phyloP scores from a whole-genome alignment of 1,140 invertebrate genomes.

The Ganaspis sp. region DNA sequence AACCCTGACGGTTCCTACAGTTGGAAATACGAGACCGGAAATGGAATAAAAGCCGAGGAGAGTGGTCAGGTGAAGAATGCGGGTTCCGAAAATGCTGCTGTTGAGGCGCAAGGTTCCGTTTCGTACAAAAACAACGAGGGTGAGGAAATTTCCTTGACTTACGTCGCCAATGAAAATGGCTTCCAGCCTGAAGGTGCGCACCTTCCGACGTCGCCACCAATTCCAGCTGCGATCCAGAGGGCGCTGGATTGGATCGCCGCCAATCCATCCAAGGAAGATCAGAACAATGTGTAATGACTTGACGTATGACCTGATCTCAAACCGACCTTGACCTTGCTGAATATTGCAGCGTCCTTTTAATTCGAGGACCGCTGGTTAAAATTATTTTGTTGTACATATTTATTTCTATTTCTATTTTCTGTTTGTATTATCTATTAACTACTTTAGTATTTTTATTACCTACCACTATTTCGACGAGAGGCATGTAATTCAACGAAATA shows the following conservation, averaged over 20 bases:
- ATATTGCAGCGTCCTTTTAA: neutral
- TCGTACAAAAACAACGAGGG: constrained; percentile 78
- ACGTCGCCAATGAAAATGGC: constrained; percentile 76
- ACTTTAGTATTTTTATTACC: neutral
- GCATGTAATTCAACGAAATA: neutral
- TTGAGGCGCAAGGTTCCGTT: constrained; percentile 77
- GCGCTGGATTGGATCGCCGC: constrained; percentile 82
- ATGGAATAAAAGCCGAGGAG: constrained; percentile 75
- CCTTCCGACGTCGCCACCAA: constrained; percentile 84
- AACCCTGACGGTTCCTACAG: constrained; percentile 65
- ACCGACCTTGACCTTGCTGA: neutral
- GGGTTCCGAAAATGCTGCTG: constrained; percentile 72
- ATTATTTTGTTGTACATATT: constrained; percentile 18
- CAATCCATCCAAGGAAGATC: constrained; percentile 60
- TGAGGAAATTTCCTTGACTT: constrained; percentile 72
- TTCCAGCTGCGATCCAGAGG: constrained; percentile 86
- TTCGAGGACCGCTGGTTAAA: neutral
- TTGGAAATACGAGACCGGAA: constrained; percentile 74
- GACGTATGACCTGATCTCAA: constrained; percentile 4
- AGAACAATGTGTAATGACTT: neutral
- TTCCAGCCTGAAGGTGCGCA: constrained; percentile 79
- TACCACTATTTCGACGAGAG: constrained; percentile 12
- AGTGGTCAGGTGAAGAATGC: constrained; percentile 73
- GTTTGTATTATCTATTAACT: neutral
- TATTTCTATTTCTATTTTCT: neutral